These are phyloP conservation scores for Coptodon bakossiorum DNA, from an alignment of 2,113 vertebrate genomes.

Conservation along the genomic window DNA sequence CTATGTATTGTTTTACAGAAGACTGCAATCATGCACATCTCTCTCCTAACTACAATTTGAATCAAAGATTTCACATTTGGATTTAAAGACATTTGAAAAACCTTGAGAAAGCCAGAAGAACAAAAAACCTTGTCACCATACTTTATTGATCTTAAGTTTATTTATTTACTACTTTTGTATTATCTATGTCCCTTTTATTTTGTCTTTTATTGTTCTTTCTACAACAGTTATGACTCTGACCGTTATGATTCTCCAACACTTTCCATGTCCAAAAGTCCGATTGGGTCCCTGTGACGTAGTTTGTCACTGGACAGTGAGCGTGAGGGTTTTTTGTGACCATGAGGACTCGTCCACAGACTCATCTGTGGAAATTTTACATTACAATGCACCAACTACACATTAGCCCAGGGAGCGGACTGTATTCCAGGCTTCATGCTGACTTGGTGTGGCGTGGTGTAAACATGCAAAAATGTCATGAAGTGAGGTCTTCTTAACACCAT, in stretches of 20 bases:
- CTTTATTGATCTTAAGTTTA: not conserved
- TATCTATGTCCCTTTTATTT: not conserved
- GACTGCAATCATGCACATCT: not conserved
- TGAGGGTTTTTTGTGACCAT: not conserved
- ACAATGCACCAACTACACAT: not conserved
- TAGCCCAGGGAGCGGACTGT: not conserved
- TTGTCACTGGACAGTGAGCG: not conserved
- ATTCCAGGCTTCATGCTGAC: not conserved
- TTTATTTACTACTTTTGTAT: not conserved
- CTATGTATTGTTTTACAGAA: not conserved
- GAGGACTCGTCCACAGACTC: not conserved
- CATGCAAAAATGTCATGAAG: not conserved
- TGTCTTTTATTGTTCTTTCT: too few relatives aligned
- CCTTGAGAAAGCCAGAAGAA: not conserved
- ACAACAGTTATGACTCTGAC: too few relatives aligned
- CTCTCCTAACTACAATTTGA: not conserved
- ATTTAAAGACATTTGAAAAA: not conserved
- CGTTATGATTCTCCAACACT: not conserved
- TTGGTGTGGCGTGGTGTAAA: not conserved
- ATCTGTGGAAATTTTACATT: not conserved
- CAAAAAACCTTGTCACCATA: not conserved
- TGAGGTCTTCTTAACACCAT: not conserved
- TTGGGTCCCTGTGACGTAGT: not conserved
- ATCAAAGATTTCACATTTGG: not conserved
- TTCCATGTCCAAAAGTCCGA: not conserved